A percentile compares a stretch with the other conserved stretches of the same genome.
These are phyloP conservation scores for Pygathrix nemaeus DNA, from an alignment of 2,113 vertebrate species.

Conservation along the genomic window DNA sequence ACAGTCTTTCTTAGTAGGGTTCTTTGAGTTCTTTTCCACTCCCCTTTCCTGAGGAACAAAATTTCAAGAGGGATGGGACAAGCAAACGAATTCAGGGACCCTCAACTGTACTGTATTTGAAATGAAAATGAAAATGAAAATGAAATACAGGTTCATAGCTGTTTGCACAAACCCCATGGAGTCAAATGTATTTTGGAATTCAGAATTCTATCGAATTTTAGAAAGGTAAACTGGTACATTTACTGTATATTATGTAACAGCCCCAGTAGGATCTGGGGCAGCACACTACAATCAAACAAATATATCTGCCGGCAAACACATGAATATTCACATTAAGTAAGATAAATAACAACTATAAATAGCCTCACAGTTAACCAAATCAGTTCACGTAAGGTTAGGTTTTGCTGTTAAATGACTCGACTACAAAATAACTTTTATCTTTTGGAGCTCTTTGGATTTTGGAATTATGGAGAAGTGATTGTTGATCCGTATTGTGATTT, in stretches of 20 bases:
- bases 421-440: constrained; percentile 20
- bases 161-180: background rate
- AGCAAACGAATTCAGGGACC: background rate
- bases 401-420: constrained; percentile 35
- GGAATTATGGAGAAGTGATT: background rate
- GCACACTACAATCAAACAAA: constrained; percentile 53
- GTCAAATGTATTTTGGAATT: constrained; percentile 44
- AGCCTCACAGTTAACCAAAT: constrained; percentile 36
- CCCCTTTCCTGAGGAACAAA: background rate
- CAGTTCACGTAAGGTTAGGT: constrained; percentile 56
- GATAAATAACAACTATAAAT: constrained; percentile 68
- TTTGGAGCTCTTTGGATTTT: constrained; percentile 22
- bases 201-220: constrained; percentile 57
- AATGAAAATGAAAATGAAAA: constrained; percentile 62
- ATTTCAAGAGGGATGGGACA: background rate
- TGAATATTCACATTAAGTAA: constrained; percentile 69
- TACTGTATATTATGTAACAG: constrained; percentile 52
- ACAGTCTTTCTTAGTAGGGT: background rate
- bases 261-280: constrained; percentile 16
- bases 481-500: background rate
- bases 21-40: background rate
- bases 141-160: constrained; percentile 1
- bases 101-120: background rate
- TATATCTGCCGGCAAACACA: constrained; percentile 55
- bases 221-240: constrained; percentile 10